These are phyloP conservation scores for Dipodomys ordii DNA, from an alignment of 2,113 vertebrate genomes.

Conservation along the genomic window DNA sequence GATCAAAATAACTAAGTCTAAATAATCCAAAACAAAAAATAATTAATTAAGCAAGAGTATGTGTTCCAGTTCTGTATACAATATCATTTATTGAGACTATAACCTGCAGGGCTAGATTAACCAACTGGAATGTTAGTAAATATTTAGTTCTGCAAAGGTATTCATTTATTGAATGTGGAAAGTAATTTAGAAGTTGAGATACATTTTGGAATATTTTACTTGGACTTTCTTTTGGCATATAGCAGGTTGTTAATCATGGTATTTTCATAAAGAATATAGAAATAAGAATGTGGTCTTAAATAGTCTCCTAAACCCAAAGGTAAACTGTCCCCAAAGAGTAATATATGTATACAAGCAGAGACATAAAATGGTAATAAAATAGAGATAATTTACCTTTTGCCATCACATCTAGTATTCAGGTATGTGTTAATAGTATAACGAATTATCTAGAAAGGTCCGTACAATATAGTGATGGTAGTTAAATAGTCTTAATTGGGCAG, in stretches of 20 bases:
- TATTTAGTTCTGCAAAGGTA: slow-evolving; percentile 36
- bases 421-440: not conserved
- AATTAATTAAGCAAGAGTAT: not conserved
- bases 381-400: not conserved
- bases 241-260: not conserved
- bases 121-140: not conserved
- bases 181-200: slow-evolving; percentile 9
- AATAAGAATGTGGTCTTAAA: not conserved
- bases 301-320: not conserved
- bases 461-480: not conserved
- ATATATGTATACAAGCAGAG: not conserved
- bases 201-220: slow-evolving; percentile 6
- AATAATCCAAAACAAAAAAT: slow-evolving; percentile 4
- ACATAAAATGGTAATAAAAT: not conserved
- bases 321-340: not conserved
- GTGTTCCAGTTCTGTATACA: not conserved
- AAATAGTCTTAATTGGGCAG: rapidly evolving
- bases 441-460: not conserved
- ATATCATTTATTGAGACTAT: slow-evolving; percentile 46
- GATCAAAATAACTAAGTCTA: not conserved
- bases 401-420: not conserved
- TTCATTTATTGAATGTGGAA: slow-evolving; percentile 31
- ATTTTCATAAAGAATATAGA: not conserved
- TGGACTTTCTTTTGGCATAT: not conserved
- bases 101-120: not conserved